These are phyloP conservation scores for Helleia helle DNA, from an alignment of 2,888 invertebrate species.

Conservation along the genomic window DNA sequence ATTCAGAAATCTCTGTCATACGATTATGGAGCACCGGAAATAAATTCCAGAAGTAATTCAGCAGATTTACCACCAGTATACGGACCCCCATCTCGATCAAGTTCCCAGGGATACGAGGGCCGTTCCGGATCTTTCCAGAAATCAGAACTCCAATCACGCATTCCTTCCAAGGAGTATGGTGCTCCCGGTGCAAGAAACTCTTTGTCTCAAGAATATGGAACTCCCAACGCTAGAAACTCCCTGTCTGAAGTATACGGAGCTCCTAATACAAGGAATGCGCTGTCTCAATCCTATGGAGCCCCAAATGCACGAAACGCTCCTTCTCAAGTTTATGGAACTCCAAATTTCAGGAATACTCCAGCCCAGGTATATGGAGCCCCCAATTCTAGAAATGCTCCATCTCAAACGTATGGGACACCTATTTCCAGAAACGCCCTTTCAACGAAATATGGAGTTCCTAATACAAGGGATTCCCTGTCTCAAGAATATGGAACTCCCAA, in stretches of 20 bases:
- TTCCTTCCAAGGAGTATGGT: conserved; percentile 25
- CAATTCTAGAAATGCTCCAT: conserved; percentile 16
- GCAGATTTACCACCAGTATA: background rate
- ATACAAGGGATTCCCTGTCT: conserved; percentile 28
- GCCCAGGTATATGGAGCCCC: conserved; percentile 30
- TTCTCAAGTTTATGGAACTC: conserved; percentile 15
- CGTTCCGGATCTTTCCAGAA: conserved; percentile 9
- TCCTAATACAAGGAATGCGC: conserved; percentile 18
- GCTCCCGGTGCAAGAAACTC: conserved; percentile 18
- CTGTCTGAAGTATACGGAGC: conserved; percentile 24
- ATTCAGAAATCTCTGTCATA: conserved; percentile 28
- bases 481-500: conserved; percentile 21
- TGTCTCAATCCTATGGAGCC: conserved; percentile 31
- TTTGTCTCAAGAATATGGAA: conserved; percentile 27
- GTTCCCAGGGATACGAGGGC: background rate
- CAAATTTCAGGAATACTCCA: conserved; percentile 10
- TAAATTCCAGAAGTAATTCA: conserved; percentile 16
- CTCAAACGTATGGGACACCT: conserved; percentile 17
- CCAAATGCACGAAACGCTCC: conserved; percentile 30
- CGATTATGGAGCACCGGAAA: conserved; percentile 30
- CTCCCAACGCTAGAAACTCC: conserved; percentile 23
- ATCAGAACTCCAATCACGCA: conserved; percentile 15
- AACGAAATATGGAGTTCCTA: conserved; percentile 27
- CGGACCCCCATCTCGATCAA: background rate
- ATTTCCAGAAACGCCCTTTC: conserved; percentile 16